These are phyloP conservation scores for Mercenaria mercenaria DNA, from an alignment of 1,140 invertebrate genomes.

Conservation along the genomic window DNA sequence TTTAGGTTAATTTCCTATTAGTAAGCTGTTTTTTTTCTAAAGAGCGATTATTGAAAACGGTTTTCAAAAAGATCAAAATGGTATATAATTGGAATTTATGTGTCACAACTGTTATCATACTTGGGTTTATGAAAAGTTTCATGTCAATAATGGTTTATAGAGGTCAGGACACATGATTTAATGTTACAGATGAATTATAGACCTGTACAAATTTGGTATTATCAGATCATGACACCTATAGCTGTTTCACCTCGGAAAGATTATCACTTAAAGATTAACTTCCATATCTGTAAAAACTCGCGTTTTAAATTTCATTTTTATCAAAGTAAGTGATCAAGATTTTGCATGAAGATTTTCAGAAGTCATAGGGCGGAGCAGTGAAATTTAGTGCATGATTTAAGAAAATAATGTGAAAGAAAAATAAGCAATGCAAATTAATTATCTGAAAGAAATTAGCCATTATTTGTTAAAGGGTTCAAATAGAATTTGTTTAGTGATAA, in stretches of 20 bases:
- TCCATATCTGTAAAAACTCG: too few species aligned
- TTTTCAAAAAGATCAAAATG: neutral
- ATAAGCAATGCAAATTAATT: neutral
- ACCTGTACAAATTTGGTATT: neutral
- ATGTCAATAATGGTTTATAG: neutral
- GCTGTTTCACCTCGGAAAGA: neutral
- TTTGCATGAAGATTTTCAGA: too few species aligned
- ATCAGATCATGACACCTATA: neutral
- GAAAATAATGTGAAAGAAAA: neutral
- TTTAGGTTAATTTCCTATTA: too few species aligned
- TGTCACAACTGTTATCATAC: neutral
- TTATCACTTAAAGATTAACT: too few species aligned
- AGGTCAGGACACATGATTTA: neutral
- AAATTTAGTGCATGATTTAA: too few species aligned
- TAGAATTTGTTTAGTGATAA: constrained; percentile 4
- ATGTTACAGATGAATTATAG: neutral
- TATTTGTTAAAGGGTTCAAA: neutral
- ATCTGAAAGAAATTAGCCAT: neutral
- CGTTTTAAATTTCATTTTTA: too few species aligned
- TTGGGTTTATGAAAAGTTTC: neutral
- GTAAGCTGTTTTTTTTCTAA: neutral
- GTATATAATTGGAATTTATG: neutral
- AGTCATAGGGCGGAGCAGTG: too few species aligned
- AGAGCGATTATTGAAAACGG: neutral
- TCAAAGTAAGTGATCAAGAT: too few species aligned